Evolutionary conservation across 2,888 invertebrate genomes (phyloP).

Genomic region (Chouioia cunea): DNA sequence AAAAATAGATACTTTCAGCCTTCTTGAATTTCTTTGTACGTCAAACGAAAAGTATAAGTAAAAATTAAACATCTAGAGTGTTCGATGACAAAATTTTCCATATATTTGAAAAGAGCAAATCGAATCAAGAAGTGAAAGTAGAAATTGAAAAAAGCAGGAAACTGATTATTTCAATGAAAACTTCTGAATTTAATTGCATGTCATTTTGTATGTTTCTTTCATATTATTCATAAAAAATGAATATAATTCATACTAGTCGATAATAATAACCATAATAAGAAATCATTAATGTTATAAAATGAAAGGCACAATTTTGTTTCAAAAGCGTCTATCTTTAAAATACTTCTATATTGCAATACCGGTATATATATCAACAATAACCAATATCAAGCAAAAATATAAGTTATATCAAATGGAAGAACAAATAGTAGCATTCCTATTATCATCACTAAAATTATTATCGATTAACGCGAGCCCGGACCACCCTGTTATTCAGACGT

Average conservation of each 20-base stretch:
- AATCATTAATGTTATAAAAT: constrained; percentile 41
- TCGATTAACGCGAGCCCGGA: constrained; percentile 59
- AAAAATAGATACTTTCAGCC: constrained; percentile 40
- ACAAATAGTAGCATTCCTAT: constrained; percentile 21
- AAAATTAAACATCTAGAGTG: constrained; percentile 5
- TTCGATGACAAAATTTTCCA: neutral
- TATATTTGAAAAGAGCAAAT: neutral
- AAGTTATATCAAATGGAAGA: constrained; percentile 31
- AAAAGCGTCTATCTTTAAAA: constrained; percentile 39
- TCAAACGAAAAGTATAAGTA: no score
- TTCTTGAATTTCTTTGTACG: constrained; percentile 31
- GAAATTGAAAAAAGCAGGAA: neutral
- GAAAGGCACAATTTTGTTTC: constrained; percentile 47
- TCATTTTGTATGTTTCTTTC: constrained; percentile 7
- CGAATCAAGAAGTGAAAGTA: neutral
- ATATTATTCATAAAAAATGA: constrained; percentile 5
- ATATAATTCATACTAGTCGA: neutral
- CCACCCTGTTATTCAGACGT: constrained; percentile 56
- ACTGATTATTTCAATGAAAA: constrained; percentile 20
- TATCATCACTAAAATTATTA: constrained; percentile 20
- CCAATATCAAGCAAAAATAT: constrained; percentile 44
- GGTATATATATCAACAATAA: constrained; percentile 23
- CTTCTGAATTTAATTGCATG: constrained; percentile 23
- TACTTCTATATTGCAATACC: constrained; percentile 33
- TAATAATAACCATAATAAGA: constrained; percentile 8